phyloP scores from a whole-genome alignment of 2,888 invertebrate species.

The Cryptus armator region DNA sequence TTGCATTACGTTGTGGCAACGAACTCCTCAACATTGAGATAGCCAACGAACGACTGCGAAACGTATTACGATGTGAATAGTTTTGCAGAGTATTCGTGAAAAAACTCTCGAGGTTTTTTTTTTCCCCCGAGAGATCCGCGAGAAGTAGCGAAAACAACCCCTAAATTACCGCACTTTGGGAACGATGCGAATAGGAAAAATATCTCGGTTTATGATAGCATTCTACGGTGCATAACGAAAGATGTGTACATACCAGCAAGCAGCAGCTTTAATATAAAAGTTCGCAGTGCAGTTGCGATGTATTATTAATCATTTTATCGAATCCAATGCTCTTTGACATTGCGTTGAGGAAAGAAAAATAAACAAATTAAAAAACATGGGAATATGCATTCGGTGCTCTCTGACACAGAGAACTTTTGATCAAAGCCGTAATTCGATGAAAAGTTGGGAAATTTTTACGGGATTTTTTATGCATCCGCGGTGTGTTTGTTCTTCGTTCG shows the following conservation, averaged over 20 bases:
- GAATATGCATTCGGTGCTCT: not conserved
- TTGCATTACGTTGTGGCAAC: conserved; percentile 32
- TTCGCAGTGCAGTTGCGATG: not conserved
- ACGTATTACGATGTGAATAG: conserved; percentile 17
- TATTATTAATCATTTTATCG: not conserved
- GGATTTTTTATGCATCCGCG: not conserved
- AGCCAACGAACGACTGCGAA: conserved; percentile 24
- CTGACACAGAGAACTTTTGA: not conserved
- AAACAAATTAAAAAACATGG: not conserved
- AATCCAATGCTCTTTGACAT: not conserved
- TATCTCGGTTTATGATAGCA: not conserved
- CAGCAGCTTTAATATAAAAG: not conserved
- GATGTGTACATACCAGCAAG: not conserved
- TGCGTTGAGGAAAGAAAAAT: not conserved
- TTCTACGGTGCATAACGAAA: not conserved
- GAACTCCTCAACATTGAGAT: conserved; percentile 41
- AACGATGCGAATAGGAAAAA: conserved; percentile 13
- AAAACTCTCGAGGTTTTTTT: not conserved
- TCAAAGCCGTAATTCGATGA: conserved; percentile 7
- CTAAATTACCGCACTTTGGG: conserved; percentile 19
- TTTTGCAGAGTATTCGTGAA: conserved; percentile 15
- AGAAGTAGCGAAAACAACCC: conserved; percentile 35
- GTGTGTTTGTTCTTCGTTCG: not conserved
- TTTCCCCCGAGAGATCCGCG: not conserved
- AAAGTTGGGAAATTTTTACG: not conserved